These are phyloP conservation scores for Drosophila mauritiana DNA, from an alignment of 1,140 invertebrate species.

Conservation along the genomic window DNA sequence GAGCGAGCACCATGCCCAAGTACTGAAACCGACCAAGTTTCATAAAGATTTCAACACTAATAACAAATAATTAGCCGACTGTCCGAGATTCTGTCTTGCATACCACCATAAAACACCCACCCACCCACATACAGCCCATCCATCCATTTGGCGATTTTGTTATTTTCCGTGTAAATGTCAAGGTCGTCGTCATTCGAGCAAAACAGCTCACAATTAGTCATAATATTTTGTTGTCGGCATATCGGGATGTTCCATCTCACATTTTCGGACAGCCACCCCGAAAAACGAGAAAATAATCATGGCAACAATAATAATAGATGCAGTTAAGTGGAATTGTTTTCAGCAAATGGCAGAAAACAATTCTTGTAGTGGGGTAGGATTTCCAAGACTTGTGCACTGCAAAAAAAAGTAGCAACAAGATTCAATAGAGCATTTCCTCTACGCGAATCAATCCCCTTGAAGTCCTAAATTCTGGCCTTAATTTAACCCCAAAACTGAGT, in stretches of 20 bases:
- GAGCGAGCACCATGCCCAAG: constrained; percentile 10
- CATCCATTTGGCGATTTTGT: background rate
- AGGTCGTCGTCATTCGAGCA: constrained; percentile 43
- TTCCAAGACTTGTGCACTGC: background rate
- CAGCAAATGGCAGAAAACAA: background rate
- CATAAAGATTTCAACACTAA: constrained; percentile 79
- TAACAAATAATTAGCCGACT: constrained; percentile 79
- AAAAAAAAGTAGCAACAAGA: background rate
- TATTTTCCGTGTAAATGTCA: constrained; percentile 39
- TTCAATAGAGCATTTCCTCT: background rate
- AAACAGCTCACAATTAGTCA: constrained; percentile 56
- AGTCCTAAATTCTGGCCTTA: constrained; percentile 5
- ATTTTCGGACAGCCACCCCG: constrained; percentile 29
- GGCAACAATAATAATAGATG: constrained; percentile 41
- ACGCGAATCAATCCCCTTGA: background rate
- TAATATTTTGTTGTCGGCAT: constrained; percentile 38
- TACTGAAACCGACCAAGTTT: constrained; percentile 25
- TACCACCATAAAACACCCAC: background rate
- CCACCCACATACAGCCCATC: background rate
- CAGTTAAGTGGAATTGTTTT: constrained; percentile 47
- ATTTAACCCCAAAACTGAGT: constrained; percentile 35
- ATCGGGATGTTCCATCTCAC: constrained; percentile 51
- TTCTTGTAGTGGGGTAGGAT: constrained; percentile 9
- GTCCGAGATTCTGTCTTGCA: constrained; percentile 58
- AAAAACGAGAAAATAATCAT: constrained; percentile 31